These are phyloP conservation scores for Cephalotes varians DNA, from an alignment of 2,888 invertebrate genomes.

Conservation along the genomic window DNA sequence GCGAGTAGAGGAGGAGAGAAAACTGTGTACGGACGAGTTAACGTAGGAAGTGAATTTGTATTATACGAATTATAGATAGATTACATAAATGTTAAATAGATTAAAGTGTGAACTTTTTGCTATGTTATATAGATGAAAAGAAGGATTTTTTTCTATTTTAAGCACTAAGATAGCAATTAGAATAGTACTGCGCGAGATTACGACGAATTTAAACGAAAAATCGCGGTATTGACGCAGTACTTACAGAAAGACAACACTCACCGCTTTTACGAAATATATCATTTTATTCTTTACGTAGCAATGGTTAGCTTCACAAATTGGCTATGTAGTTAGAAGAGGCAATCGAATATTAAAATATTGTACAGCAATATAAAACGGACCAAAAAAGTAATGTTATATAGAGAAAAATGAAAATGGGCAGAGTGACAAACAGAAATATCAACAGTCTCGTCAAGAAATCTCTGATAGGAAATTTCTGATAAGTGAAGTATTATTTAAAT, in stretches of 20 bases:
- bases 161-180: slow-evolving; percentile 38
- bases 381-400: slow-evolving; percentile 75
- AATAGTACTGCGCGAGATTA: slow-evolving; percentile 36
- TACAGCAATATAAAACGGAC: slow-evolving; percentile 75
- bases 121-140: slow-evolving; percentile 15
- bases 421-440: slow-evolving; percentile 18
- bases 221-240: slow-evolving; percentile 54
- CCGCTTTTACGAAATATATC: slow-evolving; percentile 49
- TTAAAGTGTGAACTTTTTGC: slow-evolving; percentile 20
- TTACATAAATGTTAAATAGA: background rate
- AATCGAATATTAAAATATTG: slow-evolving; percentile 56
- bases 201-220: slow-evolving; percentile 16
- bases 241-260: slow-evolving; percentile 39
- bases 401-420: slow-evolving; percentile 46
- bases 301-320: slow-evolving; percentile 41
- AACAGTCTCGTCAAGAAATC: slow-evolving; percentile 42
- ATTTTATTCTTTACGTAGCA: slow-evolving; percentile 55
- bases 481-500: slow-evolving; percentile 63
- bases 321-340: slow-evolving; percentile 53
- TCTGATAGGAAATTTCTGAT: slow-evolving; percentile 58
- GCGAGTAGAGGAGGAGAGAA: slow-evolving; percentile 91
- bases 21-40: slow-evolving; percentile 84
- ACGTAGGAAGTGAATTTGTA: slow-evolving; percentile 61
- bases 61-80: background rate
- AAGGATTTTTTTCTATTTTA: slow-evolving; percentile 29